Conservation (phyloP, 2,113 vertebrate genomes). For the Tragulus kanchil region DNA sequence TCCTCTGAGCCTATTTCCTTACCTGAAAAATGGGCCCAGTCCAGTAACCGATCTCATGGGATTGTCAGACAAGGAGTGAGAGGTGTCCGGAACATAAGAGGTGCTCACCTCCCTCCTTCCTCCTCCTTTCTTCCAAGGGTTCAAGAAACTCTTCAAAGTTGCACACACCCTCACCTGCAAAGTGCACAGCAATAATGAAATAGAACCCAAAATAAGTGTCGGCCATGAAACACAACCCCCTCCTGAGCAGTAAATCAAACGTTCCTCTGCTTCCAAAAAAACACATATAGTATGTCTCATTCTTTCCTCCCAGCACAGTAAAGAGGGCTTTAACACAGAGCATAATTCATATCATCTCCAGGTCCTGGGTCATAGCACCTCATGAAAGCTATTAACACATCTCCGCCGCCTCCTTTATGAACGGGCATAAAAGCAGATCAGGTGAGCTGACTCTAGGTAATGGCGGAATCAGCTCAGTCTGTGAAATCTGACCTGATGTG, state of each 20-base stretch:
- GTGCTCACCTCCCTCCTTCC: not conserved
- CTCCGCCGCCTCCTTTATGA: constrained; percentile 81
- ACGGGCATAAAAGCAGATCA: constrained; percentile 76
- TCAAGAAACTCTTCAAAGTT: constrained; percentile 63
- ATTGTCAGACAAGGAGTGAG: not conserved
- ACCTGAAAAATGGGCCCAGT: not conserved
- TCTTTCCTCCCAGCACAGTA: constrained; percentile 72
- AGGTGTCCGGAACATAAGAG: not conserved
- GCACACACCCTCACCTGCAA: constrained; percentile 36
- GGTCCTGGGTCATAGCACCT: constrained; percentile 76
- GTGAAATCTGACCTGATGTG: constrained; percentile 69
- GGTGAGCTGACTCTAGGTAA: constrained; percentile 56
- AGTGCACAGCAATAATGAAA: constrained; percentile 65
- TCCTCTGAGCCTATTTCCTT: constrained; percentile 32
- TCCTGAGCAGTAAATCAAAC: constrained; percentile 69
- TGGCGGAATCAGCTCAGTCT: constrained; percentile 40
- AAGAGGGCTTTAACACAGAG: constrained; percentile 75
- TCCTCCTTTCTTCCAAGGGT: constrained; percentile 35
- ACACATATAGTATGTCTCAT: constrained; percentile 53
- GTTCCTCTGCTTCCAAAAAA: constrained; percentile 13
- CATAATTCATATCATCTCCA: constrained; percentile 83
- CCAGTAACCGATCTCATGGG: not conserved
- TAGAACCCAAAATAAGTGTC: not conserved
- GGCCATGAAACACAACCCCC: constrained; percentile 52
- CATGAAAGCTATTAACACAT: constrained; percentile 85